Evolutionary conservation across 2,797 vertebrate genomes (phyloP).

Genomic region (Coreius guichenoti): DNA sequence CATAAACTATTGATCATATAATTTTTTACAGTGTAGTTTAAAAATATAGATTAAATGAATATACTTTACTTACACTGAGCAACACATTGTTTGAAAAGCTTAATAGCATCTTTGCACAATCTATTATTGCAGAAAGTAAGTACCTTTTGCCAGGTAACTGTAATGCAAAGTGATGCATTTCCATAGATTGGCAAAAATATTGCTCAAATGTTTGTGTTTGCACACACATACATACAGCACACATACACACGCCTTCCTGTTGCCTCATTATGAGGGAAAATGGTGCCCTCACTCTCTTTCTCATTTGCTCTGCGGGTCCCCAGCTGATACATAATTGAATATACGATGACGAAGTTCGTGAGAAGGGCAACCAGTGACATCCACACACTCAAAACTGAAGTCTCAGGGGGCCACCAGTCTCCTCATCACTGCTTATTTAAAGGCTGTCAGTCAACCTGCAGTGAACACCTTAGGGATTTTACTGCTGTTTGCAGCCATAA

Average conservation of each 20-base stretch:
- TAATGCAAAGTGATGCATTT: constrained; percentile 18
- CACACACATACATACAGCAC: background rate
- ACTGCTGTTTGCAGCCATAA: constrained; percentile 7
- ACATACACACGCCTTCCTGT: constrained; percentile 23
- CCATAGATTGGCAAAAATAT: background rate
- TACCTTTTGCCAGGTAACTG: background rate
- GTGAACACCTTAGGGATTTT: constrained; percentile 40
- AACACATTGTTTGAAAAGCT: constrained; percentile 9
- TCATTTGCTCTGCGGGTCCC: constrained; percentile 49
- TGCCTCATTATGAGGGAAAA: constrained; percentile 28
- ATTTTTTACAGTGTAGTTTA: too few relatives aligned
- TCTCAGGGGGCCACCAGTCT: constrained; percentile 41
- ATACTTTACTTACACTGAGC: background rate
- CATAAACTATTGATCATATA: too few relatives aligned
- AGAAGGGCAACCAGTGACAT: constrained; percentile 57
- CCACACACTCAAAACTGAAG: constrained; percentile 15
- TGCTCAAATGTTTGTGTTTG: background rate
- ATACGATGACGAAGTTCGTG: constrained; percentile 46
- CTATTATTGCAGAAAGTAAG: background rate
- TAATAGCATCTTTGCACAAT: background rate
- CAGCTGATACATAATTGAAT: constrained; percentile 60
- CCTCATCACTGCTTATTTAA: constrained; percentile 54
- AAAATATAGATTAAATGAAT: background rate
- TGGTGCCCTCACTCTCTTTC: constrained; percentile 34
- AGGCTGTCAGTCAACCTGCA: constrained; percentile 46